phyloP scores from a whole-genome alignment of 2,888 invertebrate genomes.

The Spatulosminthurus flaviceps region DNA sequence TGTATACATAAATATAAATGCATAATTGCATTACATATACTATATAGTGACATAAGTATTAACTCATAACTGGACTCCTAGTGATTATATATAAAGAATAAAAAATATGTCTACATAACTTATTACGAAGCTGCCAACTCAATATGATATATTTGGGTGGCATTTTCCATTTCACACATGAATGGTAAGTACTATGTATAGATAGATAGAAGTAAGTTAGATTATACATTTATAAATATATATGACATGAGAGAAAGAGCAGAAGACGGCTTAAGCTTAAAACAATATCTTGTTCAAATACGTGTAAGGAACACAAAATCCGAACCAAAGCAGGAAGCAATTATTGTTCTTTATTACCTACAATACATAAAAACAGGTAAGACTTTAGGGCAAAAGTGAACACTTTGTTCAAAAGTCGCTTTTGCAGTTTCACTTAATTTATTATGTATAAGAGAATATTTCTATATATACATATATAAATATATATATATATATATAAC shows the following conservation, averaged over 20 bases:
- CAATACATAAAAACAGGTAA: neutral
- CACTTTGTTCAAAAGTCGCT: neutral
- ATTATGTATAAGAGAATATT: neutral
- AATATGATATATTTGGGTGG: neutral
- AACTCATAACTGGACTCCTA: neutral
- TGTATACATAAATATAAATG: neutral
- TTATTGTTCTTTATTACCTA: slow-evolving; percentile 23
- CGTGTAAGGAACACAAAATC: slow-evolving; percentile 7
- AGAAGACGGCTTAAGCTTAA: neutral
- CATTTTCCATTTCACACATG: slow-evolving; percentile 18
- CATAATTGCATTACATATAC: no score
- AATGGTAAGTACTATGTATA: neutral
- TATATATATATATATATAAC: no score
- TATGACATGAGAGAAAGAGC: neutral
- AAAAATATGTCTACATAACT: neutral
- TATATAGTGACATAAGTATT: neutral
- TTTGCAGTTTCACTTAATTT: neutral
- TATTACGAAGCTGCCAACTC: neutral
- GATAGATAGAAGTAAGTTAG: neutral
- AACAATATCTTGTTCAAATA: slow-evolving; percentile 1
- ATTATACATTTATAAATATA: no score
- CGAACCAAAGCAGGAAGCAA: slow-evolving; percentile 30
- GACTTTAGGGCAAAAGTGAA: neutral
- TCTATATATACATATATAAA: no score
- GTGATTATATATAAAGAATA: neutral